phyloP scores from a whole-genome alignment of 1,140 invertebrate species.

The Globodera ellingtonae region DNA sequence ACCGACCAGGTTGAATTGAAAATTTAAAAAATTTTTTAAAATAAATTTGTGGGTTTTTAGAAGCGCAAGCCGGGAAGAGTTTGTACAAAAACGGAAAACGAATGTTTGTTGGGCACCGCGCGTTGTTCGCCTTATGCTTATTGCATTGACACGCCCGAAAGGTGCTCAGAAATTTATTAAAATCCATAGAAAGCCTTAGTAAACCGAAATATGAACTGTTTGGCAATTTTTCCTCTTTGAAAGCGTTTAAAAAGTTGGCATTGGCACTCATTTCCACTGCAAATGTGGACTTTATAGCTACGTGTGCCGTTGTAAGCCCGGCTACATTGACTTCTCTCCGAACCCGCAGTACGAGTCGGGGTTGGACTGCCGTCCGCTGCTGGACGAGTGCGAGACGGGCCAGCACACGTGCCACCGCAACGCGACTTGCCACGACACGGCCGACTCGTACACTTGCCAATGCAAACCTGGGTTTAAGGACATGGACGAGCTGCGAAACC shows the following conservation, averaged over 20 bases:
- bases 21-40: background rate
- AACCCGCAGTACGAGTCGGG: slow-evolving; percentile 58
- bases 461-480: slow-evolving; percentile 61
- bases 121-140: slow-evolving; percentile 65
- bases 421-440: slow-evolving; percentile 61
- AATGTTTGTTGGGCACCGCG: slow-evolving; percentile 53
- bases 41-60: background rate
- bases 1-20: slow-evolving; percentile 38
- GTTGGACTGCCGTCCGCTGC: slow-evolving; percentile 56
- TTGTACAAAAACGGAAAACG: slow-evolving; percentile 54
- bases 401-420: slow-evolving; percentile 57
- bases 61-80: slow-evolving; percentile 55
- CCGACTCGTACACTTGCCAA: slow-evolving; percentile 58
- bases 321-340: slow-evolving; percentile 65
- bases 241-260: too few species aligned
- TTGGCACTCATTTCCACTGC: too few species aligned
- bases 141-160: slow-evolving; percentile 65
- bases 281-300: slow-evolving; percentile 31
- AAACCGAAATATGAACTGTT: background rate
- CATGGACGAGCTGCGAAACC: slow-evolving; percentile 62
- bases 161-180: background rate
- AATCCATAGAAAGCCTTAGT: too few species aligned
- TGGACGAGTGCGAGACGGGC: slow-evolving; percentile 56
- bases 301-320: slow-evolving; percentile 66
- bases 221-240: too few species aligned